These are phyloP conservation scores for Luperina nickerlii DNA, from an alignment of 2,888 invertebrate species.

Conservation along the genomic window DNA sequence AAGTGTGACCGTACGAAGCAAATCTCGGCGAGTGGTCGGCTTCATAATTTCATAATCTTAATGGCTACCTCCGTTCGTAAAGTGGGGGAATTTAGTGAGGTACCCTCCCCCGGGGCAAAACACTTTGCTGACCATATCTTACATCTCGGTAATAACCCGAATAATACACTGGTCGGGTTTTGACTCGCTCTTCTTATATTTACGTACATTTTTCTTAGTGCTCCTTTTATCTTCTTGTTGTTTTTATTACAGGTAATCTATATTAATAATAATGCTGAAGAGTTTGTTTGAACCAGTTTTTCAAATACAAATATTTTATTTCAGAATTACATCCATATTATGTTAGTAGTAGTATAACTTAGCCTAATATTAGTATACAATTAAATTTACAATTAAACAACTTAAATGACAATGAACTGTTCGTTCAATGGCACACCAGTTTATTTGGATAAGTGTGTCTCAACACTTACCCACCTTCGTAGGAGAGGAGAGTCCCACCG, in stretches of 20 bases:
- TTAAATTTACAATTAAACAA: too few species aligned
- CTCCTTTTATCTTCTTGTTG: slow-evolving; percentile 53
- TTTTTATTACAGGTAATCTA: slow-evolving; percentile 54
- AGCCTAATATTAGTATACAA: too few species aligned
- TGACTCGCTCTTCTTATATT: slow-evolving; percentile 70
- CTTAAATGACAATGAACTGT: too few species aligned
- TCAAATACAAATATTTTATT: too few species aligned
- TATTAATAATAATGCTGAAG: not conserved
- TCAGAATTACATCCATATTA: too few species aligned
- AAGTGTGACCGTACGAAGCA: slow-evolving; percentile 76
- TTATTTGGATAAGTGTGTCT: too few species aligned
- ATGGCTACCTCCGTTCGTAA: slow-evolving; percentile 83
- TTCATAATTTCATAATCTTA: slow-evolving; percentile 89
- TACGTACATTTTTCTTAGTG: slow-evolving; percentile 63
- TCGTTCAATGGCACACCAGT: too few species aligned
- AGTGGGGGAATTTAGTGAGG: slow-evolving; percentile 85
- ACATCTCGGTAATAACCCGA: slow-evolving; percentile 78
- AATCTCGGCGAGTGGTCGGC: slow-evolving; percentile 83
- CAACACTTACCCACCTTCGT: too few species aligned
- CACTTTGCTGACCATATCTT: slow-evolving; percentile 85
- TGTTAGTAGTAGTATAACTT: too few species aligned
- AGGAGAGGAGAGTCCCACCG: too few species aligned
- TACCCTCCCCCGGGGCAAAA: slow-evolving; percentile 78
- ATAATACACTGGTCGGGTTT: slow-evolving; percentile 77
- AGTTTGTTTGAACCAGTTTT: not conserved